Evolutionary conservation across 2,113 vertebrate species (phyloP).

Genomic region (Sinocyclocheilus anophthalmus): DNA sequence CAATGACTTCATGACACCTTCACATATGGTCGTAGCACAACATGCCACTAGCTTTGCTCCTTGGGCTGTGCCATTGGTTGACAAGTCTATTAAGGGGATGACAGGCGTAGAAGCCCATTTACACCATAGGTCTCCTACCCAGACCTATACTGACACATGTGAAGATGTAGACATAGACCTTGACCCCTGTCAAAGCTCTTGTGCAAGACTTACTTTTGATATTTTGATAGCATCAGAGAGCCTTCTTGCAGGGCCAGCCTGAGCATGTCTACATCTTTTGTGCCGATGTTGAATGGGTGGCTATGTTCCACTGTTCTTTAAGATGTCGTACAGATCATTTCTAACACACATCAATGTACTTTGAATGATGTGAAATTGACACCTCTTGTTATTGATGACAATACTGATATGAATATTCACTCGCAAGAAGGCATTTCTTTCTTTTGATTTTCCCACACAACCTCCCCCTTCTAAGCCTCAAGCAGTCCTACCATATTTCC

Average conservation of each 20-base stretch:
- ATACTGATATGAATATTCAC: slow-evolving; percentile 41
- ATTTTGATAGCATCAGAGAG: slow-evolving; percentile 54
- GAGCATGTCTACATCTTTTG: slow-evolving; percentile 34
- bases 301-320: slow-evolving; percentile 32
- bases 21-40: slow-evolving; percentile 47
- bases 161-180: slow-evolving; percentile 55
- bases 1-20: slow-evolving; percentile 19
- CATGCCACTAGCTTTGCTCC: slow-evolving; percentile 53
- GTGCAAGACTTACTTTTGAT: slow-evolving; percentile 56
- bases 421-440: slow-evolving; percentile 6
- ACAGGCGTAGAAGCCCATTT: slow-evolving; percentile 63
- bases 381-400: slow-evolving; percentile 44
- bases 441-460: slow-evolving; percentile 23
- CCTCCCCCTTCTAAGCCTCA: slow-evolving; percentile 1
- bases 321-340: slow-evolving; percentile 21
- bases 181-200: slow-evolving; percentile 56
- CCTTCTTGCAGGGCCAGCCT: slow-evolving; percentile 36
- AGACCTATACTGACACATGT: slow-evolving; percentile 58
- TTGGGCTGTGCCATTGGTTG: slow-evolving; percentile 55
- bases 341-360: slow-evolving; percentile 30
- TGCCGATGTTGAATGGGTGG: slow-evolving; percentile 8
- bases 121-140: slow-evolving; percentile 54
- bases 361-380: slow-evolving; percentile 39
- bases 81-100: slow-evolving; percentile 63
- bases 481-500: slow-evolving; percentile 41